Percentiles rank a stretch among this genome's conserved stretches.
phyloP scores from a whole-genome alignment of 2,797 vertebrate species.

The Psittacula derbiana region DNA sequence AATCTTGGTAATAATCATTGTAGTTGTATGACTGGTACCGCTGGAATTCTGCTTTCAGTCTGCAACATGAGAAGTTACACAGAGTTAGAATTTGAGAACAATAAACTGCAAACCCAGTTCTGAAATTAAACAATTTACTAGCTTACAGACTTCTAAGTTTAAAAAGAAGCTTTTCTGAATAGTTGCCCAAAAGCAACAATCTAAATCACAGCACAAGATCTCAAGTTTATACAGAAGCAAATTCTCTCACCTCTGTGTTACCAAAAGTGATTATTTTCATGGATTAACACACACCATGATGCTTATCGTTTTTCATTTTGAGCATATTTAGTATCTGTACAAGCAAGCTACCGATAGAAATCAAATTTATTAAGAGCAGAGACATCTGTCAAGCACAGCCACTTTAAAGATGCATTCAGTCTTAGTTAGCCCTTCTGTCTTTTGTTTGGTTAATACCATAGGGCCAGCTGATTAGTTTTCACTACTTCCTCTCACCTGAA shows the following conservation, averaged over 20 bases:
- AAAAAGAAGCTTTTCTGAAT: not conserved
- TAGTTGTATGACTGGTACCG: constrained; percentile 74
- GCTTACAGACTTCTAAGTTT: not conserved
- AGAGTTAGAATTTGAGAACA: not conserved
- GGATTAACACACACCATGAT: not conserved
- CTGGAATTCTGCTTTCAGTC: constrained; percentile 81
- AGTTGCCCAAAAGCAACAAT: not conserved
- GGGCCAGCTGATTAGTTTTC: not conserved
- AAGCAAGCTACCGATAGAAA: not conserved
- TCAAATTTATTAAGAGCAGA: not conserved
- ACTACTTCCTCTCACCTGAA: not conserved
- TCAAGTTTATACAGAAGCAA: not conserved
- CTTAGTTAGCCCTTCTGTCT: not conserved
- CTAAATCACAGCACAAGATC: not conserved
- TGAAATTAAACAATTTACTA: not conserved
- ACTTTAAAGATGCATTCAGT: not conserved
- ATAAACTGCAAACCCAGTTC: not conserved
- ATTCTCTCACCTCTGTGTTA: constrained; percentile 6
- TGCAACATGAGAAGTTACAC: not conserved
- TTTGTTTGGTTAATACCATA: not conserved
- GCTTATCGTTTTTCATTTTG: not conserved
- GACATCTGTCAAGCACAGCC: not conserved
- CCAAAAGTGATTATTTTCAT: not conserved
- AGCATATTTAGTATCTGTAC: not conserved
- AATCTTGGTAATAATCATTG: constrained; percentile 78